A percentile compares a stretch with the other conserved stretches of the same genome.
Conservation (phyloP, 2,113 vertebrate genomes). For the Rhea pennata region DNA sequence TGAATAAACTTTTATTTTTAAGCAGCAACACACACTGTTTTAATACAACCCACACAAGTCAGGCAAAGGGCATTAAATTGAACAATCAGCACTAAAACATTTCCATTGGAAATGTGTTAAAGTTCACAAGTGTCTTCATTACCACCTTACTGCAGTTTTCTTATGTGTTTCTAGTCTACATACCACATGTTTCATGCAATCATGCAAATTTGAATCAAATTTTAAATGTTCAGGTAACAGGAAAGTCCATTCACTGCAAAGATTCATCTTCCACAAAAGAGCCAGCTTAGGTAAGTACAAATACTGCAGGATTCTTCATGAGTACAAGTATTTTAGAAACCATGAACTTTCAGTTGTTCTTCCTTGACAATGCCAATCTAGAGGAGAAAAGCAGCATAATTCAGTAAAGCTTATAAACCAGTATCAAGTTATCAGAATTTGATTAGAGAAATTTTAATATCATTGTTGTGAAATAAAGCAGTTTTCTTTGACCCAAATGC, state of each 20-base stretch:
- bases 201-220: slow-evolving; percentile 74
- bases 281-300: slow-evolving; percentile 53
- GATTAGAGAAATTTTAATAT: neutral
- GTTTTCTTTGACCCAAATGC: neutral
- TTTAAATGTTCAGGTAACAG: slow-evolving; percentile 63
- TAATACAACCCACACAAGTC: slow-evolving; percentile 79
- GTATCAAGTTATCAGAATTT: neutral
- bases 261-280: slow-evolving; percentile 76
- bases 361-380: slow-evolving; percentile 90
- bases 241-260: slow-evolving; percentile 80
- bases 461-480: neutral
- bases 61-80: slow-evolving; percentile 73
- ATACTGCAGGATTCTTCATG: slow-evolving; percentile 64
- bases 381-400: slow-evolving; percentile 29
- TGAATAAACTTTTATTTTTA: slow-evolving; percentile 76
- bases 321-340: slow-evolving; percentile 78
- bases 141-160: slow-evolving; percentile 81
- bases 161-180: slow-evolving; percentile 79
- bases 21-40: slow-evolving; percentile 76
- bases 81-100: slow-evolving; percentile 77
- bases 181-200: slow-evolving; percentile 58
- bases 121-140: slow-evolving; percentile 56
- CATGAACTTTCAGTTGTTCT: slow-evolving; percentile 90
- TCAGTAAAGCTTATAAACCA: neutral
- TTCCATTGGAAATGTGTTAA: slow-evolving; percentile 84